Evolutionary conservation across 2,888 invertebrate genomes (phyloP), one percentile per base, ranked within the genome.

Genomic region (Conus canariensis): DNA sequence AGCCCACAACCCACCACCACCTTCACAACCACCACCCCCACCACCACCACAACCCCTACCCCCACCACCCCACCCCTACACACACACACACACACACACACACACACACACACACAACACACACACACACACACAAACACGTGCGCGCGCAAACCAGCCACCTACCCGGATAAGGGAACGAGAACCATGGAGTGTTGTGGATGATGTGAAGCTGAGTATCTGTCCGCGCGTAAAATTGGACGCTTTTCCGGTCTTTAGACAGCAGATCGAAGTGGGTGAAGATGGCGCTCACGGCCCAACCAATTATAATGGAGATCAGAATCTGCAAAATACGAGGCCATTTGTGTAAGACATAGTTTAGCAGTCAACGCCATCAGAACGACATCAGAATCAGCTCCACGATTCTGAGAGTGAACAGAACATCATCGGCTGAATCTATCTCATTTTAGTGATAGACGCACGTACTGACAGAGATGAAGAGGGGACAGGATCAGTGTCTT

Each of bases 131-230:
- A 19, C 56, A 83, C 82, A 82, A 56, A 58, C 58, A 56, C 82
- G 19, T 58, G 12, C 56, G 12, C 82, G 19, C 82, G 8, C 82
- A 56, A 56, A 56, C 82, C 10, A 5, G 12, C 10, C 30, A 80
- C 77, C 9, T 91, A 94, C 95, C 94, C 91, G 98, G 98, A 80
- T 98, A 97, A 97, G 95, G 95, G 16, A 95, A 90, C 80, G 94
- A 93, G 89, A 95, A 93, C 96, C 96, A 96, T 59, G 92, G 92
- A 0, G 95, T 94, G n/a, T 93, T 91, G 14, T 88, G 88, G 6
- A 96, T 91, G 16, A 93, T 93, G 64, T 94, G 92, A 7, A 90
- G 90, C n/a, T 94, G 92, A 0, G 93, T 93, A 91, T 96, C 96
- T 8, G 96, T 96, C 14, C 96, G 92, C 9, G 95, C 95, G 60